Percentiles rank a stretch among this genome's conserved stretches.
These are phyloP conservation scores for Drosophila meridionalis DNA, from an alignment of 2,888 invertebrate species.

Conservation along the genomic window DNA sequence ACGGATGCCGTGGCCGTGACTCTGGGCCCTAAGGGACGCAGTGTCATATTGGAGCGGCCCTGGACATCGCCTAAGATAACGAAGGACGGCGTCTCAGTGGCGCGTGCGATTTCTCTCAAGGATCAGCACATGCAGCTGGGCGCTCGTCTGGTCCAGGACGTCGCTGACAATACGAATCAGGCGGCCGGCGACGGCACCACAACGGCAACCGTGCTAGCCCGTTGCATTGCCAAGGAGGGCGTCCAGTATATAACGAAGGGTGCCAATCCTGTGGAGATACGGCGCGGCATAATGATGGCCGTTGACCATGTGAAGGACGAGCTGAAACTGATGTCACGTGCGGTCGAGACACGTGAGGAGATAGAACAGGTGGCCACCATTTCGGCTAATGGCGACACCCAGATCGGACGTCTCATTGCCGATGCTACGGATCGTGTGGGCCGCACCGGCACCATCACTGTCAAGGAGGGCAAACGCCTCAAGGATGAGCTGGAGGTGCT, in stretches of 20 bases:
- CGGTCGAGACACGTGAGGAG: conserved; percentile 98
- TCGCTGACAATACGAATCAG: conserved; percentile 99
- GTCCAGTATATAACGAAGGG: conserved; percentile 99
- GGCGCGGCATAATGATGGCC: conserved; percentile 97
- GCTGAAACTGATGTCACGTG: conserved; percentile 95
- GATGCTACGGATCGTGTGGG: conserved; percentile 99
- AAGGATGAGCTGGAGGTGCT: conserved; percentile 97
- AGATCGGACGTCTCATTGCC: conserved; percentile 96
- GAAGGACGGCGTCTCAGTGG: conserved; percentile 99
- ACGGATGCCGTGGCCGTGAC: conserved; percentile 99
- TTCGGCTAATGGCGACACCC: conserved; percentile 98
- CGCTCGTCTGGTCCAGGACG: conserved; percentile 99
- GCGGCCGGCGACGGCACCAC: conserved; percentile 99
- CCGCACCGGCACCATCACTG: conserved; percentile 98
- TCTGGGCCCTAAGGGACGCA: conserved; percentile 99
- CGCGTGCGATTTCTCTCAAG: conserved; percentile 98
- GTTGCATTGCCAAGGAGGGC: conserved; percentile 99
- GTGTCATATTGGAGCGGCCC: conserved; percentile 99
- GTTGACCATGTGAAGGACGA: conserved; percentile 96
- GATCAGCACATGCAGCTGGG: conserved; percentile 99
- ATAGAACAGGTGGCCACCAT: conserved; percentile 99
- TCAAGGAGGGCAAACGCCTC: conserved; percentile 99
- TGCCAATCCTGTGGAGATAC: conserved; percentile 98
- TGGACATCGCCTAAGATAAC: conserved; percentile 99
- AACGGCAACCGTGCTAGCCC: conserved; percentile 98